A percentile compares a stretch with the other conserved stretches of the same genome.
Evolutionary conservation across 2,113 vertebrate genomes (phyloP).

Genomic region (Charina bottae): DNA sequence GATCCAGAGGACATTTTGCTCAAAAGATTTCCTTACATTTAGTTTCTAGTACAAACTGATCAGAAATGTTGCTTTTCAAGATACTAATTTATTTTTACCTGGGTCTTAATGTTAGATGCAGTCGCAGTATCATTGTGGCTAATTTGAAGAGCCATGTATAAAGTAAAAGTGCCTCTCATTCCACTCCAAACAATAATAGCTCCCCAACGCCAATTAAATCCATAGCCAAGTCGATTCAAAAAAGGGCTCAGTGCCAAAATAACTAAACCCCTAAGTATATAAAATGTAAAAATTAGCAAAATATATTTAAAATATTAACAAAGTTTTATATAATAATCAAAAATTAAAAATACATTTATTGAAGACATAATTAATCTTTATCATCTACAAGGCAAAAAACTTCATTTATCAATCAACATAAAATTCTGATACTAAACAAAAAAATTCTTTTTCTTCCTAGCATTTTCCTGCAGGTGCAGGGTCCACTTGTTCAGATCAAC

Average conservation of each 20-base stretch:
- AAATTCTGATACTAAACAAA: background rate
- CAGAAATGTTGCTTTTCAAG: background rate
- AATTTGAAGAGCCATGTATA: slow-evolving; percentile 63
- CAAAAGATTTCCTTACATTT: background rate
- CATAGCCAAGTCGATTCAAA: slow-evolving; percentile 62
- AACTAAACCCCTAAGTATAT: slow-evolving; percentile 57
- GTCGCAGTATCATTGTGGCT: slow-evolving; percentile 45
- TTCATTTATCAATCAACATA: background rate
- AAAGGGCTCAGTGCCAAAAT: slow-evolving; percentile 65
- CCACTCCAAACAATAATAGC: slow-evolving; percentile 68
- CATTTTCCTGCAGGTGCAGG: too few relatives aligned
- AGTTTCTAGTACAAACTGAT: background rate
- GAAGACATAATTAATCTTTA: background rate
- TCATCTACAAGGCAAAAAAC: background rate
- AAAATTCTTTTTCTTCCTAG: background rate
- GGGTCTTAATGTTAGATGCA: slow-evolving; percentile 3
- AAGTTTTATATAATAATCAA: background rate
- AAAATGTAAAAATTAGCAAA: background rate
- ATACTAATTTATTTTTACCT: slow-evolving; percentile 13
- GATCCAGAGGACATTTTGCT: background rate
- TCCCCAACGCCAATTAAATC: slow-evolving; percentile 70
- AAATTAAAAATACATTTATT: background rate
- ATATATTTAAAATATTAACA: background rate
- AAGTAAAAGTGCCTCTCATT: slow-evolving; percentile 65
- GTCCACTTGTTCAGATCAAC: too few relatives aligned